These are phyloP conservation scores for Parochlus steinenii DNA, from an alignment of 2,888 invertebrate genomes.

Conservation along the genomic window DNA sequence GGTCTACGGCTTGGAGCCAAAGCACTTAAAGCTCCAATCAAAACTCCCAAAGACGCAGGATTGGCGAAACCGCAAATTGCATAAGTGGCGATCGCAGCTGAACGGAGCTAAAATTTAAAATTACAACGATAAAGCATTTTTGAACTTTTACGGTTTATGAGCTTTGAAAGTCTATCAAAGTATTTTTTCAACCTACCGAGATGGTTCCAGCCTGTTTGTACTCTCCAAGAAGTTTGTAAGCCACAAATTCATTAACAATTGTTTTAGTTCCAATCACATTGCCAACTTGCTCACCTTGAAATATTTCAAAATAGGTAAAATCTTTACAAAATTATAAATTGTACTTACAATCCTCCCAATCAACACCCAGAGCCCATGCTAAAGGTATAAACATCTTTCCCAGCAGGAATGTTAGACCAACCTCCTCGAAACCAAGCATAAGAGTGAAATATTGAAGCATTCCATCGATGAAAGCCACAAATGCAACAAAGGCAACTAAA, in stretches of 20 bases:
- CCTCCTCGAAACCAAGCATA: slow-evolving; percentile 48
- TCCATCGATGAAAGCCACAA: slow-evolving; percentile 71
- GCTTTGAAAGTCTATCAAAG: background rate
- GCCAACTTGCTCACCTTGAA: slow-evolving; percentile 54
- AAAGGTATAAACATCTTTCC: slow-evolving; percentile 84
- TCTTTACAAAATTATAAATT: no score
- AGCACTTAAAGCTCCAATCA: slow-evolving; percentile 59
- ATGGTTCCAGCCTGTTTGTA: slow-evolving; percentile 36
- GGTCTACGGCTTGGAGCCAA: slow-evolving; percentile 58
- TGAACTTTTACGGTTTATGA: background rate
- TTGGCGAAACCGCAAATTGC: slow-evolving; percentile 88
- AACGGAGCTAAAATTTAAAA: slow-evolving; percentile 40
- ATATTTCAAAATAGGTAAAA: no score
- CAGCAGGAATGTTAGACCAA: slow-evolving; percentile 56
- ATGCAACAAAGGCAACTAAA: slow-evolving; percentile 78
- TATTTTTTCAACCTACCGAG: slow-evolving; percentile 32
- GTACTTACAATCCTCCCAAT: slow-evolving; percentile 47
- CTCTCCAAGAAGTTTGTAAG: slow-evolving; percentile 59
- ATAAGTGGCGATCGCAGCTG: slow-evolving; percentile 73
- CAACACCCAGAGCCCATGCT: slow-evolving; percentile 71
- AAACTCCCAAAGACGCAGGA: slow-evolving; percentile 70
- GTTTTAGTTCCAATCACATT: slow-evolving; percentile 78
- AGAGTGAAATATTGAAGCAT: slow-evolving; percentile 64
- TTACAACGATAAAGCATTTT: background rate
- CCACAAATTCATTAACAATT: slow-evolving; percentile 83